Percentiles rank a stretch among this genome's conserved stretches.
These are phyloP conservation scores for Galeopsomyia nigrocyanea DNA, from an alignment of 2,888 invertebrate genomes.

Conservation along the genomic window DNA sequence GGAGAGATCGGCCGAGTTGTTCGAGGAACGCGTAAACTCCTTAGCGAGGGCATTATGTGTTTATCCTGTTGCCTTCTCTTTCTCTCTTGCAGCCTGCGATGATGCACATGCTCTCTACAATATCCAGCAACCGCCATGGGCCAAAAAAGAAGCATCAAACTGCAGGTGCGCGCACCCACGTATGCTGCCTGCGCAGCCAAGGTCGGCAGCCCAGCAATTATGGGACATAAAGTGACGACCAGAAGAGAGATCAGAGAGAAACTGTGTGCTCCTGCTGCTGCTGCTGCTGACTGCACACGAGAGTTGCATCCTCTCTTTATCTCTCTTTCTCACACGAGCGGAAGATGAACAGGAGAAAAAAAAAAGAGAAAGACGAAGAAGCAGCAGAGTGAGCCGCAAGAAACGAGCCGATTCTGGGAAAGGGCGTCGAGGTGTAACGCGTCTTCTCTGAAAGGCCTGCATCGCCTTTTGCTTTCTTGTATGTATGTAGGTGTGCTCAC, in stretches of 20 bases:
- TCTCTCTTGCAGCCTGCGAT: constrained; percentile 10
- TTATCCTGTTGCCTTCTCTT: constrained; percentile 56
- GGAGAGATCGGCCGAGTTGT: constrained; percentile 49
- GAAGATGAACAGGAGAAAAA: constrained; percentile 25
- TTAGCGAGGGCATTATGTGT: constrained; percentile 62
- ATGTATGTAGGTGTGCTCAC: not conserved
- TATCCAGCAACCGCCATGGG: no score
- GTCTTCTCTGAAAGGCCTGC: constrained; percentile 33
- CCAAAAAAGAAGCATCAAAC: constrained; percentile 13
- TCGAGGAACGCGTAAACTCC: constrained; percentile 63
- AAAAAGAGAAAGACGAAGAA: constrained; percentile 43
- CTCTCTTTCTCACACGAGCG: constrained; percentile 16
- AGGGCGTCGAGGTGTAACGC: constrained; percentile 15
- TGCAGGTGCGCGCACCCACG: not conserved
- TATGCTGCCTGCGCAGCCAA: constrained; percentile 19
- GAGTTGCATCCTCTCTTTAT: constrained; percentile 19
- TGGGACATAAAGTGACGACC: constrained; percentile 66
- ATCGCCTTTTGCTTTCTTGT: no score
- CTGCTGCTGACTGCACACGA: not conserved
- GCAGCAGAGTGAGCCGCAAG: constrained; percentile 39
- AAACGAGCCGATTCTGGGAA: constrained; percentile 54
- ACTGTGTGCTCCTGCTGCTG: not conserved
- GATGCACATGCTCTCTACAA: no score
- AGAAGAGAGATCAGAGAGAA: constrained; percentile 37
- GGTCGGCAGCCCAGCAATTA: constrained; percentile 63